phyloP scores from a whole-genome alignment of 2,888 invertebrate species.

The Omphaloscelis lunosa region DNA sequence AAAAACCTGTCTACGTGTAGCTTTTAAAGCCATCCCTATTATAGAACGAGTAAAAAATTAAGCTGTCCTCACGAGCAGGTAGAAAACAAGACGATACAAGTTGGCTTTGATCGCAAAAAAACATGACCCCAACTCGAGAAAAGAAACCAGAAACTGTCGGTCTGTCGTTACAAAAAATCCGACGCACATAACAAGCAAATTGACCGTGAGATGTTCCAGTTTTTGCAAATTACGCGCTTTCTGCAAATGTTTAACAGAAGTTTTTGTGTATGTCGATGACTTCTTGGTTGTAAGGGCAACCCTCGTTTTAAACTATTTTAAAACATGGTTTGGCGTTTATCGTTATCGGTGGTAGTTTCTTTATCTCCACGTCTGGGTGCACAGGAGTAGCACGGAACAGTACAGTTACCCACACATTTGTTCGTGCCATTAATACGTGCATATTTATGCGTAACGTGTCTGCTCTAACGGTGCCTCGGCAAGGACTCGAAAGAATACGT shows the following conservation, averaged over 20 bases:
- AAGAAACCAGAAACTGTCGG: constrained; percentile 72
- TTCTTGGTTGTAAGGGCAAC: constrained; percentile 9
- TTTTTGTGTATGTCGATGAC: constrained; percentile 41
- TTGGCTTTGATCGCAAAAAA: constrained; percentile 69
- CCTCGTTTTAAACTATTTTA: constrained; percentile 5
- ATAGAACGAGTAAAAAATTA: constrained; percentile 62
- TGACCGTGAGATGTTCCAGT: constrained; percentile 76
- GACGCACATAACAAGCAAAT: constrained; percentile 72
- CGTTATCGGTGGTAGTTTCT: constrained; percentile 74
- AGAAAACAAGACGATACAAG: constrained; percentile 62
- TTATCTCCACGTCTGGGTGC: constrained; percentile 77
- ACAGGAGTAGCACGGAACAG: constrained; percentile 79
- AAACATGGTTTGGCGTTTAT: constrained; percentile 39
- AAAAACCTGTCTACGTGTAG: constrained; percentile 46
- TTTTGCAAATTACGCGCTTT: constrained; percentile 72
- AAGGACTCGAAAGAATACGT: constrained; percentile 84
- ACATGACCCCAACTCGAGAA: constrained; percentile 67
- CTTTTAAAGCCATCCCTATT: constrained; percentile 57
- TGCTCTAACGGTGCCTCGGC: constrained; percentile 83
- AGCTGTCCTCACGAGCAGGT: constrained; percentile 62
- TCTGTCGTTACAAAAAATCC: constrained; percentile 69
- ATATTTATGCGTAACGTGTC: constrained; percentile 89
- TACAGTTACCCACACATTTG: constrained; percentile 87
- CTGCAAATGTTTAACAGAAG: constrained; percentile 46
- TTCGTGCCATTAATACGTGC: constrained; percentile 87